These are phyloP conservation scores for Apodemia mormo DNA, from an alignment of 2,888 invertebrate genomes.

Conservation along the genomic window DNA sequence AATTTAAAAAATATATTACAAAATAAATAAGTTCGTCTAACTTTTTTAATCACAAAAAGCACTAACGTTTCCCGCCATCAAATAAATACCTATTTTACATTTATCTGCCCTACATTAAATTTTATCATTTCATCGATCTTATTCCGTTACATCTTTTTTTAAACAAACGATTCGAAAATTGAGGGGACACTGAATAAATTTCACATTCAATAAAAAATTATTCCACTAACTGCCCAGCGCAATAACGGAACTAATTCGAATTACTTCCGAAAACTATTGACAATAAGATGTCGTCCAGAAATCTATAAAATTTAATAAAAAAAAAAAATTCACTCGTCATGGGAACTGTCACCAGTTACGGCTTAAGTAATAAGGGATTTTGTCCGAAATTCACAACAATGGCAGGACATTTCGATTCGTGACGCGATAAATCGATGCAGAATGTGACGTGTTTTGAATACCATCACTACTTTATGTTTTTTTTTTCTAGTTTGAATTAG, in stretches of 20 bases:
- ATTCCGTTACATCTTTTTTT: constrained; percentile 4
- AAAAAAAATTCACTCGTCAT: constrained; percentile 56
- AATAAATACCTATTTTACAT: no score
- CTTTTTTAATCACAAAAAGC: no score
- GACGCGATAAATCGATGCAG: constrained; percentile 69
- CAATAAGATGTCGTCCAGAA: constrained; percentile 62
- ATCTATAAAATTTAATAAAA: constrained; percentile 43
- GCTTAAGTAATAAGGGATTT: constrained; percentile 69
- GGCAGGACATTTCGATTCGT: constrained; percentile 57
- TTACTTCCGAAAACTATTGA: constrained; percentile 63
- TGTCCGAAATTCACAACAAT: constrained; percentile 45
- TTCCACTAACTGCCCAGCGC: constrained; percentile 50
- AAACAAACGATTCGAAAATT: neutral
- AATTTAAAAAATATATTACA: no score
- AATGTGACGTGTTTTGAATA: constrained; percentile 80
- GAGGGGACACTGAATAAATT: constrained; percentile 36
- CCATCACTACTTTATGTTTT: constrained; percentile 64
- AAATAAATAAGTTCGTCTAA: no score
- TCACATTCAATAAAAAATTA: constrained; percentile 34
- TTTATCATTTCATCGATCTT: neutral
- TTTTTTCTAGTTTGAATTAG: constrained; percentile 44
- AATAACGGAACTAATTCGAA: constrained; percentile 67
- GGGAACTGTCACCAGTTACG: constrained; percentile 74
- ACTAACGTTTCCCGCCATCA: no score
- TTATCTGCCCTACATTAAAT: no score